These are phyloP conservation scores for Agriopis marginaria DNA, from an alignment of 2,888 invertebrate species.

Conservation along the genomic window DNA sequence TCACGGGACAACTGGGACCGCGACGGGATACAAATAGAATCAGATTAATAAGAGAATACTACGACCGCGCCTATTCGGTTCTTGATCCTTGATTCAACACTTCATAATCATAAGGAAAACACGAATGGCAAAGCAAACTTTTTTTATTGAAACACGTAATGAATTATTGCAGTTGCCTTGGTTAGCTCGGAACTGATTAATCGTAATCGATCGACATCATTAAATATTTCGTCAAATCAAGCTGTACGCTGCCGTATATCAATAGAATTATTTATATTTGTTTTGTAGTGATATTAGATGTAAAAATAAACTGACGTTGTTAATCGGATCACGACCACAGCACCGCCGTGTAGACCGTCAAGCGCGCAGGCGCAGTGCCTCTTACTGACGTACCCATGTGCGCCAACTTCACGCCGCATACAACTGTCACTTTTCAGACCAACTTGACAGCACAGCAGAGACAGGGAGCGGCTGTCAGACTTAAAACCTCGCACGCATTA, in stretches of 20 bases:
- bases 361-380: conserved; percentile 85
- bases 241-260: conserved; percentile 57
- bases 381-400: conserved; percentile 82
- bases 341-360: conserved; percentile 85
- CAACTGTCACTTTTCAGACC: conserved; percentile 56
- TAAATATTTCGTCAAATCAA: conserved; percentile 62
- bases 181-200: conserved; percentile 38
- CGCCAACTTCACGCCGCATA: conserved; percentile 74
- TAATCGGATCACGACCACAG: conserved; percentile 85
- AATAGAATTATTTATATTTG: conserved; percentile 39
- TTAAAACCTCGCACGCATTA: not conserved
- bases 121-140: conserved; percentile 41
- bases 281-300: conserved; percentile 53
- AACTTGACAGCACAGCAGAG: conserved; percentile 27
- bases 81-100: conserved; percentile 55
- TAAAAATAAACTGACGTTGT: conserved; percentile 82
- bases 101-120: conserved; percentile 28
- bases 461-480: conserved; percentile 31
- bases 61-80: conserved; percentile 57
- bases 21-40: conserved; percentile 77
- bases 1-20: conserved; percentile 70
- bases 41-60: conserved; percentile 75
- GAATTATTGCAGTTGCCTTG: conserved; percentile 49
- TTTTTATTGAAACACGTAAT: conserved; percentile 60
- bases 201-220: conserved; percentile 19